phyloP scores from a whole-genome alignment of 2,888 invertebrate species.

The Polyommatus iphigenia region DNA sequence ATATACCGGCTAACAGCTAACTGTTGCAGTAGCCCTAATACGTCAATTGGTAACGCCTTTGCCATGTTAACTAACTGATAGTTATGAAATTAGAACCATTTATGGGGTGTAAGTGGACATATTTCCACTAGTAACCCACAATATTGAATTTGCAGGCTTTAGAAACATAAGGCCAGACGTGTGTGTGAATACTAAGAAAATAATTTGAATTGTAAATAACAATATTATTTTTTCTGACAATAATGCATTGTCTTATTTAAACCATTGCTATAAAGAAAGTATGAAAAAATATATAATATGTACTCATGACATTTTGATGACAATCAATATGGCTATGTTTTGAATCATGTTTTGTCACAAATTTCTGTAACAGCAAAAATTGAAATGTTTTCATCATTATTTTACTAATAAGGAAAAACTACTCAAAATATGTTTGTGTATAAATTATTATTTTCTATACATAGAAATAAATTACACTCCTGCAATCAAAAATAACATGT shows the following conservation, averaged over 20 bases:
- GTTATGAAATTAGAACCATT: neutral
- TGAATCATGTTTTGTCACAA: neutral
- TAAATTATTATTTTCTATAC: neutral
- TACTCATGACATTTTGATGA: neutral
- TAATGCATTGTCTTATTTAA: no score
- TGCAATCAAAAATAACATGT: conserved; percentile 12
- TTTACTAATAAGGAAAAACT: neutral
- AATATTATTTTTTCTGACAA: no score
- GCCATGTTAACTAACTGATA: conserved; percentile 4
- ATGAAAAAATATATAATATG: neutral
- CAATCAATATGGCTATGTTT: neutral
- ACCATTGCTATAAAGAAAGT: neutral
- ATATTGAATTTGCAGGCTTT: neutral
- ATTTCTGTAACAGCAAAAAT: neutral
- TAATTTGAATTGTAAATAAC: no score
- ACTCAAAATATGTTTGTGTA: neutral
- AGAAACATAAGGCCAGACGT: no score
- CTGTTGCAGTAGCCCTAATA: neutral
- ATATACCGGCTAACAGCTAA: neutral
- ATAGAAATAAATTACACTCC: neutral
- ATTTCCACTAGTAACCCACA: neutral
- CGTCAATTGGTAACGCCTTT: conserved; percentile 15
- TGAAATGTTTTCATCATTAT: neutral
- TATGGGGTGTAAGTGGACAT: conserved; percentile 5
- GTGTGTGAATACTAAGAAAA: no score